Conservation (phyloP, 30 jellyfish, hydroid and myxozoan genomes). For the Sanderia malayensis region DNA sequence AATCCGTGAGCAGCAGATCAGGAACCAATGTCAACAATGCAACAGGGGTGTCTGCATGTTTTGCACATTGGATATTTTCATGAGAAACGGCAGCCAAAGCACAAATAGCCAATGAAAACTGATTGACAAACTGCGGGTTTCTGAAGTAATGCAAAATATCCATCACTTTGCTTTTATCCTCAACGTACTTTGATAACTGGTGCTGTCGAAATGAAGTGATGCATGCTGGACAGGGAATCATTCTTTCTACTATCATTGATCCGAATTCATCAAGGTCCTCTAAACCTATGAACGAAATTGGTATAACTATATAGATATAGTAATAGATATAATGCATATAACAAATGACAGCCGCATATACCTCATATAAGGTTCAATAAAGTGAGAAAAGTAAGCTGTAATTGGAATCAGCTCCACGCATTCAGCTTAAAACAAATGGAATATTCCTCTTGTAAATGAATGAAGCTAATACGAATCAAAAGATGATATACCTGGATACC, state of each 20-base stretch:
- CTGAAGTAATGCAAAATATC: constrained; percentile 23
- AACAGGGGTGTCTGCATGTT: constrained; percentile 68
- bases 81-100: constrained; percentile 83
- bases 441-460: too few relatives aligned
- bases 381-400: too few relatives aligned
- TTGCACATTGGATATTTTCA: constrained; percentile 44
- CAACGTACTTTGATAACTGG: constrained; percentile 14
- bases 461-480: too few relatives aligned
- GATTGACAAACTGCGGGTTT: constrained; percentile 55
- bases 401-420: too few relatives aligned
- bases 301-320: too few relatives aligned
- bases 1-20: constrained; percentile 76
- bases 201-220: constrained; percentile 4
- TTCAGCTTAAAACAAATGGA: too few relatives aligned
- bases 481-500: constrained; percentile 99
- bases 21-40: constrained; percentile 67
- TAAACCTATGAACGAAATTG: constrained; percentile 58
- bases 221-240: constrained; percentile 87
- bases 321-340: too few relatives aligned
- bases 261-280: constrained; percentile 93
- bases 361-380: too few relatives aligned
- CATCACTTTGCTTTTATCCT: constrained; percentile 2
- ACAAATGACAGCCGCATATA: too few relatives aligned
- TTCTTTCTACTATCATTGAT: constrained; percentile 38
- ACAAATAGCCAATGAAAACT: constrained; percentile 60